Base-by-base conservation (phyloP, 2,888 invertebrate genomes). In the Maniola hyperantus region DNA sequence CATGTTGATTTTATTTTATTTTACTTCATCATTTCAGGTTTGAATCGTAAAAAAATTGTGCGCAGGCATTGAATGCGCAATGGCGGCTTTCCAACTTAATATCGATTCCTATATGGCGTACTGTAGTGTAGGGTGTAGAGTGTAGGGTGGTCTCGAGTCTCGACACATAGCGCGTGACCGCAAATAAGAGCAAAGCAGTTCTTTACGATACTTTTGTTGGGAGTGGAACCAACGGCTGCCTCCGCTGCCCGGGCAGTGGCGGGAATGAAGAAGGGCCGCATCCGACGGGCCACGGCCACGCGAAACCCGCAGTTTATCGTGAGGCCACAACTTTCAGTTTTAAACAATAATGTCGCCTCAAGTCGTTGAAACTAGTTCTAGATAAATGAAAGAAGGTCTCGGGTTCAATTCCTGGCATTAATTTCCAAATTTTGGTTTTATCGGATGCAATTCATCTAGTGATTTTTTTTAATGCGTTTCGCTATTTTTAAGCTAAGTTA, bases 91-190 rank as follows among this genome's bases (percentile, higher is more conserved):
- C 0, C 15, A 6, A 6, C 5, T 46, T 46, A 44, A n/a, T 36
- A 46, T 46, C 46, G 46, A 7, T 15, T 15, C n/a, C n/a, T n/a
- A n/a, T n/a, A n/a, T n/a, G n/a, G n/a, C n/a, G n/a, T n/a, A n/a
- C n/a, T n/a, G n/a, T n/a, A n/a, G n/a, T n/a, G n/a, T n/a, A n/a
- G n/a, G 48, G 18, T 48, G 6, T 11, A 39, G 39, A 18, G 4
- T 7, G 11, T 10, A 18, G 62, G 66, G 68, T 64, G 66, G 68
- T 66, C 66, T 5, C 11, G 39, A 0, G 68, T 66, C 66, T 5
- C 11, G 39, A 0, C 42, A 15, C 5, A 44, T 15, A 36, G 15
- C 42, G 42, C 42, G 64, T 39, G 33, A 65, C 58, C 33, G 61
- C 48, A 57, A 50, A 53, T 33, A 44, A 44, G 26, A 57, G 34